Evolutionary conservation across 2,888 invertebrate species (phyloP).

Genomic region (Pristionchus exspectatus): DNA sequence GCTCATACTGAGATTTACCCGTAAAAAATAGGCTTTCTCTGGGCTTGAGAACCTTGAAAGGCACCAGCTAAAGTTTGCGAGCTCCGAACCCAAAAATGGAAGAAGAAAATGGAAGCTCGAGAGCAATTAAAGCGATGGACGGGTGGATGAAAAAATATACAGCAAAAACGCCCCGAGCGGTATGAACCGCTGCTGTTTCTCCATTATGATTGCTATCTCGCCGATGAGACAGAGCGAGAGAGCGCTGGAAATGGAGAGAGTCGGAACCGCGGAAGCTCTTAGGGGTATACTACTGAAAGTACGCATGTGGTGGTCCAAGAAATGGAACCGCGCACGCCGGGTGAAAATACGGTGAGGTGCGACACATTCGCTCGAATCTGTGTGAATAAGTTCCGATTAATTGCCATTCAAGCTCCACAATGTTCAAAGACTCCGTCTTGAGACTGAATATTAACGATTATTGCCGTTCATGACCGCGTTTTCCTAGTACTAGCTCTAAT

Average conservation of each 20-base stretch:
- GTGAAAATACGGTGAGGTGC: no score
- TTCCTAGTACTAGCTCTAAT: no score
- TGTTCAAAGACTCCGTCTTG: no score
- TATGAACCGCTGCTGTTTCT: background rate
- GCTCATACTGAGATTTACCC: background rate
- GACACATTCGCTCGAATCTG: no score
- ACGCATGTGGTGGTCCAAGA: background rate
- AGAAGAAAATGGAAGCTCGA: background rate
- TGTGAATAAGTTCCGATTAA: no score
- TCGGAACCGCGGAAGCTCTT: background rate
- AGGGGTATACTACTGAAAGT: background rate
- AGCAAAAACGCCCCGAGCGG: background rate
- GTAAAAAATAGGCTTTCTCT: no score
- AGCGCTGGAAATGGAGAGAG: no score
- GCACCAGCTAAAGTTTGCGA: background rate
- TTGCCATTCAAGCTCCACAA: no score
- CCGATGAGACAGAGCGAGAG: no score
- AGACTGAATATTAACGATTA: no score
- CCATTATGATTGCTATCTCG: no score
- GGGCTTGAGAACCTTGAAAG: background rate
- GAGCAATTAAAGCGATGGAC: background rate
- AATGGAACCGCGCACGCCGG: background rate
- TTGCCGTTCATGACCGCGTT: no score
- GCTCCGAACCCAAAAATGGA: background rate
- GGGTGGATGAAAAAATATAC: background rate